Evolutionary conservation across 2,888 invertebrate species (phyloP), one percentile per base, ranked within the genome.

Genomic region (Stictocephala bisonia): DNA sequence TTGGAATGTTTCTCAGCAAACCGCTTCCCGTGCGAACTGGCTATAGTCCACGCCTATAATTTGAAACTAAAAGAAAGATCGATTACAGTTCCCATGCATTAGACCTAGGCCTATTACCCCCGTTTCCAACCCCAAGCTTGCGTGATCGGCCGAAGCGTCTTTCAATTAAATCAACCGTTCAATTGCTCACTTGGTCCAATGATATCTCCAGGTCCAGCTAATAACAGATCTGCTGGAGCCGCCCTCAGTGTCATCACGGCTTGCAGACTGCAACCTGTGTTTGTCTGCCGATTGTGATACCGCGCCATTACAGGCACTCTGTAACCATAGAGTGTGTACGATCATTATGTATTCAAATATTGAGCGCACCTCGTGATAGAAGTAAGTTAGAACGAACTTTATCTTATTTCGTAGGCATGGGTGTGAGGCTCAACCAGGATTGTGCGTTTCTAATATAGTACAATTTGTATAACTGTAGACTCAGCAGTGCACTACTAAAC

Each of bases 101-200:
- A 64, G 64, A 9, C 64, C 41, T n/a, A n/a, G n/a, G n/a, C n/a
- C 64, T 27, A 64, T 64, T 64, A 64, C 56, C 3, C 56, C n/a
- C 15, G 15, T 44, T n/a, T 9, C 44, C 56, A 29, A 24, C 1
- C 24, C 2, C 6, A 44, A 31, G 22, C 15, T 71, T 29, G 70
- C 70, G 70, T 71, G 70, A 58, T 27, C 58, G 2, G 4, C 40
- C 35, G 13, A 51, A 51, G 56, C 70, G 27, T 27, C 41, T 56
- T 58, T 71, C 70, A 71, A 71, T 71, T 71, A 71, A 71, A 71
- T 71, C 58, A 29, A 69, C 56, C 58, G 58, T 44, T 71, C 70
- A 71, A 71, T 71, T 71, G 70, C 70, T 71, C n/a, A 58, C 58
- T 71, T 44, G 44, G 51, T 20, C 44, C 7, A 64, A 64, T 64